Conservation (phyloP, 1,140 invertebrate genomes). For the Zelostemma sp. region DNA sequence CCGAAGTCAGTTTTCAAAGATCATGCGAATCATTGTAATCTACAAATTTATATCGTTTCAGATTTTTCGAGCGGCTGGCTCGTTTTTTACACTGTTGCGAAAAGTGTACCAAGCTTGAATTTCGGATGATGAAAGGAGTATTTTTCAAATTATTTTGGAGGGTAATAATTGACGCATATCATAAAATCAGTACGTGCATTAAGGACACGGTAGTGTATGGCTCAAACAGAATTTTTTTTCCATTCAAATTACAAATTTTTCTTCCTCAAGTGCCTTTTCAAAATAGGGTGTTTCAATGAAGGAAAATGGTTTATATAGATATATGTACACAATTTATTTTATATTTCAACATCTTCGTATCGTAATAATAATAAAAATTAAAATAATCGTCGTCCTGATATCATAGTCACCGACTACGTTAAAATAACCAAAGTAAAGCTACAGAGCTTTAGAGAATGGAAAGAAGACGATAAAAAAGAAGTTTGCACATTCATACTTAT, state of each 20-base stretch:
- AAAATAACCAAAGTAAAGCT: conserved; percentile 52
- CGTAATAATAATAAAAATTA: conserved; percentile 58
- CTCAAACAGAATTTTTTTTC: too few relatives aligned
- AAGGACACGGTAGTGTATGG: too few relatives aligned
- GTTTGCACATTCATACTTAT: conserved; percentile 9
- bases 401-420: conserved; percentile 58
- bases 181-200: too few relatives aligned
- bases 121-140: too few relatives aligned
- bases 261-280: too few relatives aligned
- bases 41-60: conserved; percentile 9
- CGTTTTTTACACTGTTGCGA: conserved; percentile 27
- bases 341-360: conserved; percentile 66
- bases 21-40: neutral
- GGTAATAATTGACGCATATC: too few relatives aligned
- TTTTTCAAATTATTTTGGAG: too few relatives aligned
- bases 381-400: conserved; percentile 41
- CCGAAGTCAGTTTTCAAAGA: conserved; percentile 19
- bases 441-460: conserved; percentile 12
- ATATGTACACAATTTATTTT: conserved; percentile 70
- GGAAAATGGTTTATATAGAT: too few relatives aligned
- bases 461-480: conserved; percentile 9
- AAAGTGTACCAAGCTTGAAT: neutral
- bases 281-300: too few relatives aligned
- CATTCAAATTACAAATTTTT: too few relatives aligned
- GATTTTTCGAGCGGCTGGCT: conserved; percentile 30